Base-by-base conservation (phyloP, 1,140 invertebrate genomes). In the Drosophila lacertosa region DNA sequence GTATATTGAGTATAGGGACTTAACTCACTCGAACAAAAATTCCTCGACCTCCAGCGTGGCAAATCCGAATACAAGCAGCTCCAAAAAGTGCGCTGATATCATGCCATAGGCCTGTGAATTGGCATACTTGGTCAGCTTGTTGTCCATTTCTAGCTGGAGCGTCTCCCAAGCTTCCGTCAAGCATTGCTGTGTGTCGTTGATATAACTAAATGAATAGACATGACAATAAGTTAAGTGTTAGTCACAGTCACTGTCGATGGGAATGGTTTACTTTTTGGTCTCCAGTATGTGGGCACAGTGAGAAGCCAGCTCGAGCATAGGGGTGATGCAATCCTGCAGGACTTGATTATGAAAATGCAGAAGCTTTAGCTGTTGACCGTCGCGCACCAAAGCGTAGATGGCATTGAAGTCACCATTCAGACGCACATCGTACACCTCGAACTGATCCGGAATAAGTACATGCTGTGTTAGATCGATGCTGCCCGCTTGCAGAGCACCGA, bases 131-230 rank as follows among this genome's bases (percentile, higher is more conserved):
- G 96, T 94, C 62, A 99, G 93, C 92, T 99, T 99, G 42, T 96
- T 95, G 91, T 99, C 97, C 94, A 99, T 97, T 93, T 99, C 98
- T 18, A 98, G 89, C 11, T 99, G 92, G 77, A 98, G 97, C 65
- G 97, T 97, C 92, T 99, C 98, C 97, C 97, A 99, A 0, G 97
- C 96, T 92, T 98, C 97, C 42, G 94, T 95, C 77, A 98, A 96
- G n/a, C 96, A 95, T 73, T 94, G 94, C 89, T 97, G 95, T 2
- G 96, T 96, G 74, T 95, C 94, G 32, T 94, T 94, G 22, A 97
- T 92, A 89, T 97, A 96, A 22, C 90, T 91, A 5, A 11, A 11
- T n/a, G 2, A 16, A 39, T 7, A 4, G 16, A 26, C 24, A 11
- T n/a, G n/a, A n/a, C 5, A 33, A 26, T 11, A 4, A 48, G 24